Conservation (phyloP, 1,140 invertebrate species). For the Armadillidium nasatum region DNA sequence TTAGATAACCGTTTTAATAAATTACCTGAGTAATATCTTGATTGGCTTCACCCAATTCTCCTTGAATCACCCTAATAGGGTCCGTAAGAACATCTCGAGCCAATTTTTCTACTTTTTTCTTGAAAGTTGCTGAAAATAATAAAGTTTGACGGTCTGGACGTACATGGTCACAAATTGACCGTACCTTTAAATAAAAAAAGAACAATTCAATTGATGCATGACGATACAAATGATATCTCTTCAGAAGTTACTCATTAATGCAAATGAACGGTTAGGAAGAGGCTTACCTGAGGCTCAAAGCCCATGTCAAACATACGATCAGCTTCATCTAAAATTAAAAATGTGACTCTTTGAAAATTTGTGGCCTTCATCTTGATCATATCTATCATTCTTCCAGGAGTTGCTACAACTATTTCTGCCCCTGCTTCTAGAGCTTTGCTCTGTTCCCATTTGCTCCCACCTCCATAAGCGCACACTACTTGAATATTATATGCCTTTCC, state of each 20-base stretch:
- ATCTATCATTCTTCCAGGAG: constrained; percentile 93
- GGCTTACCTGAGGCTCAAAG: constrained; percentile 62
- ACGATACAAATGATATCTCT: constrained; percentile 25
- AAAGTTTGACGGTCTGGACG: constrained; percentile 91
- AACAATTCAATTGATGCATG: not conserved
- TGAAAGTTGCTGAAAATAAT: constrained; percentile 95
- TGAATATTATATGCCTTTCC: constrained; percentile 93
- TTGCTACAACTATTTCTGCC: constrained; percentile 94
- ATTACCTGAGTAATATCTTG: constrained; percentile 85
- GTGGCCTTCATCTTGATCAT: constrained; percentile 96
- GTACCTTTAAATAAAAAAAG: constrained; percentile 68
- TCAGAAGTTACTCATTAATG: constrained; percentile 46
- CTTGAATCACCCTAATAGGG: constrained; percentile 87
- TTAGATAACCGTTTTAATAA: constrained; percentile 30
- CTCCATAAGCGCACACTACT: constrained; percentile 94
- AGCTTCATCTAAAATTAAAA: constrained; percentile 96
- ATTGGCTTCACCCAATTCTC: constrained; percentile 89
- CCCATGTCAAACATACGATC: constrained; percentile 99
- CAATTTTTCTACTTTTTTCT: constrained; percentile 86
- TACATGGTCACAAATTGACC: constrained; percentile 95
- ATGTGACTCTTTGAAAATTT: constrained; percentile 85
- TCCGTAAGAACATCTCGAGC: constrained; percentile 88
- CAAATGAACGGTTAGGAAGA: not conserved
- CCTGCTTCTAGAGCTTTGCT: constrained; percentile 89
- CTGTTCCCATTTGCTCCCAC: constrained; percentile 98